phyloP scores from a whole-genome alignment of 2,888 invertebrate species.

The Chloromyia formosa region DNA sequence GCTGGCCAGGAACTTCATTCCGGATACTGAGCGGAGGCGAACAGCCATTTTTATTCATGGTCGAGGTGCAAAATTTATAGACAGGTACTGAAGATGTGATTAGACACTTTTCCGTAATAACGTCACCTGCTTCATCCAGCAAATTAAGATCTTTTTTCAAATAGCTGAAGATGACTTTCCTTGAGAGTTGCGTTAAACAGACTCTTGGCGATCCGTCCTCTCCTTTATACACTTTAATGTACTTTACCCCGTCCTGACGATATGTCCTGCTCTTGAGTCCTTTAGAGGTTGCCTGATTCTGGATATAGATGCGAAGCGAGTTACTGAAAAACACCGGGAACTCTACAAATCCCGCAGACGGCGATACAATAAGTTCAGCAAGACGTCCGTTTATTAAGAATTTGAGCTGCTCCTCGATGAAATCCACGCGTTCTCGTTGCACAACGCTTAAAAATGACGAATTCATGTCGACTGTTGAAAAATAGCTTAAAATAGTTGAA shows the following conservation, averaged over 20 bases:
- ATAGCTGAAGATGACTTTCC: conserved; percentile 16
- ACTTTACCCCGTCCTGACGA: conserved; percentile 49
- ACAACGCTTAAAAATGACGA: too few relatives aligned
- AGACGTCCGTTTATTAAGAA: neutral
- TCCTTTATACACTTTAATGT: conserved; percentile 17
- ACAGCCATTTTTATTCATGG: neutral
- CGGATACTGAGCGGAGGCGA: conserved; percentile 32
- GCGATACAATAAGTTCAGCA: neutral
- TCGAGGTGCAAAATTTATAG: conserved; percentile 30
- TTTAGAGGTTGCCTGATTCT: conserved; percentile 72
- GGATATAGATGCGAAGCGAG: conserved; percentile 82
- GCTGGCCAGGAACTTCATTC: conserved; percentile 54
- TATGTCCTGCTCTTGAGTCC: conserved; percentile 83
- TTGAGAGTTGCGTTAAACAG: conserved; percentile 69
- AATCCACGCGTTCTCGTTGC: too few relatives aligned
- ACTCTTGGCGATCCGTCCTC: conserved; percentile 65
- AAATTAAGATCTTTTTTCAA: neutral
- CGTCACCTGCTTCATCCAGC: neutral
- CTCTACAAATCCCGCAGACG: neutral
- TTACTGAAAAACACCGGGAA: conserved; percentile 81
- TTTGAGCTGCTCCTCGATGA: conserved; percentile 11
- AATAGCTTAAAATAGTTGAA: too few relatives aligned
- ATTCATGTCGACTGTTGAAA: too few relatives aligned
- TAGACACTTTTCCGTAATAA: neutral
- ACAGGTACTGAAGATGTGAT: conserved; percentile 12